Conservation (phyloP, 2,888 invertebrate genomes). For the Cataglyphis rosenhaueri region DNA sequence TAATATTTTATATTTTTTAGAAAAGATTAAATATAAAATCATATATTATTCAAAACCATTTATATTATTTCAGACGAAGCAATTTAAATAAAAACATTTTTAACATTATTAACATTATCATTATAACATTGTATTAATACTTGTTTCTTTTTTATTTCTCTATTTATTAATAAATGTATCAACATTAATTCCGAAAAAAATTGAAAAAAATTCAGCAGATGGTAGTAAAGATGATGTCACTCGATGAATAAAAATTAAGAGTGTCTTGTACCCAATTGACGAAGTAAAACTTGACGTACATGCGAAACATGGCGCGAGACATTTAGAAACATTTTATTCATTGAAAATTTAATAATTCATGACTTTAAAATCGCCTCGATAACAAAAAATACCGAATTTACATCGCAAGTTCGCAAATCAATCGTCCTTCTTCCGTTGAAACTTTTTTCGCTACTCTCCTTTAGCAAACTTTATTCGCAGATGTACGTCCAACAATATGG, state of each 20-base stretch:
- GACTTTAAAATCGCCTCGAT: conserved; percentile 2
- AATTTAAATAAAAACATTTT: neutral
- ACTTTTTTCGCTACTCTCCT: conserved; percentile 27
- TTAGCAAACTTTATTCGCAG: conserved; percentile 40
- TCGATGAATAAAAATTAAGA: conserved; percentile 30
- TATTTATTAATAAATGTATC: neutral
- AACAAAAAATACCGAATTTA: conserved; percentile 26
- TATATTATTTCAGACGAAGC: neutral
- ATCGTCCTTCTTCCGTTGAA: conserved; percentile 17
- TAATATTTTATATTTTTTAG: conserved; percentile 1
- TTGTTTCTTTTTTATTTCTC: neutral
- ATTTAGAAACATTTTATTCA: conserved; percentile 15
- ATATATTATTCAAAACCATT: neutral
- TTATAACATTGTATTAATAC: neutral
- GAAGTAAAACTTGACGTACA: conserved; percentile 11
- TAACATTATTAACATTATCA: neutral
- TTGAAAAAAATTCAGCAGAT: conserved; percentile 17
- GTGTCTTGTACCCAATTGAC: conserved; percentile 17
- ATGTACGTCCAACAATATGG: conserved; percentile 45
- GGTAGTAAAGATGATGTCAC: conserved; percentile 18
- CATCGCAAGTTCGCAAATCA: conserved; percentile 40
- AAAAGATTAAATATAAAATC: neutral
- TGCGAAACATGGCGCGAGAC: neutral
- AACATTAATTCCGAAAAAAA: conserved; percentile 20
- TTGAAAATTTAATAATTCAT: conserved; percentile 38